Evolutionary conservation across 2,797 vertebrate species (phyloP), one percentile per base, ranked within the genome.

Genomic region (Pipistrellus kuhlii): DNA sequence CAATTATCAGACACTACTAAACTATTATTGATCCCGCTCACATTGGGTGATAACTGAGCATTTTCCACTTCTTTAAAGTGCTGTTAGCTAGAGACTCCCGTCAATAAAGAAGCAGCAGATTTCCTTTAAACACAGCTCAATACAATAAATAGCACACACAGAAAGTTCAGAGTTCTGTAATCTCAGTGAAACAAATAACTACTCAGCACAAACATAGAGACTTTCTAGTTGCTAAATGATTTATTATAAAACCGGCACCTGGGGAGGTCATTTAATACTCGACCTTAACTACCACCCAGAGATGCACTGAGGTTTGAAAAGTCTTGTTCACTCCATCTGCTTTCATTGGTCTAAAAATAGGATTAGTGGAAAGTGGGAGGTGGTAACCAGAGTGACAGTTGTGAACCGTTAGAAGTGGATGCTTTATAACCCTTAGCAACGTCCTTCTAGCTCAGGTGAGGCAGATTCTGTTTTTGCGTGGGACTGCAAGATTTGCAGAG

Each of bases 1-100:
- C 99, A 99, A 99, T 99, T 99, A 99, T 98, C 99, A 99, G 99
- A 99, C 99, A 98, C 99, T 98, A 98, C 99, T 98, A 99, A 99
- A 98, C 99, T 98, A 99, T 98, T 99, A 99, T 99, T 99, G 99
- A 99, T 99, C 99, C 98, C 97, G 97, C 98, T 98, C 98, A 98
- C 98, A 97, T 98, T 97, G 98, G 98, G 98, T 98, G 98, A 98
- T 98, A 98, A 98, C 98, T 98, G 98, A 98, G 98, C 98, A 98
- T 98, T 98, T 98, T 99, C 98, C 99, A 99, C 99, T 99, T 99
- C 98, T 98, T 98, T 98, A 98, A 98, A 99, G 99, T 98, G 99
- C 98, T 99, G 99, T 99, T 99, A 98, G 98, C 98, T 98, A 98
- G 98, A 99, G 98, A 98, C 97, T 98, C 98, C 98, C 97, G 97